Evolutionary conservation across 2,888 invertebrate genomes (phyloP).

Genomic region (Anticlea derivata): DNA sequence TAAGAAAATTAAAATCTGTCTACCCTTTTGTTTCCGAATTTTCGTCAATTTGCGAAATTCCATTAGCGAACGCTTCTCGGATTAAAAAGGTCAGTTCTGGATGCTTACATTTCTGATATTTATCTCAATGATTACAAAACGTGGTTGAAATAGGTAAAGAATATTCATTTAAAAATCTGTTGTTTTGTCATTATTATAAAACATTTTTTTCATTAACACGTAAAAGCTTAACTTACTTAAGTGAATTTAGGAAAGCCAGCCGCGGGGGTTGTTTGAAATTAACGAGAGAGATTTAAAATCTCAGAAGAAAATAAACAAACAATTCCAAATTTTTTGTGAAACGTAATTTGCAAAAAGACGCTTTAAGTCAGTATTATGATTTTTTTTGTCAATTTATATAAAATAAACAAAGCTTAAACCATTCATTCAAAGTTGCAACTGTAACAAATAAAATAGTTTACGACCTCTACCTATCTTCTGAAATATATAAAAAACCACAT

Average conservation of each 20-base stretch:
- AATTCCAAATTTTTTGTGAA: slow-evolving; percentile 23
- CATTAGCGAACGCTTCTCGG: slow-evolving; percentile 21
- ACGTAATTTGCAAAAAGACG: slow-evolving; percentile 21
- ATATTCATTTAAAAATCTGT: slow-evolving; percentile 48
- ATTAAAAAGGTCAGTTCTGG: slow-evolving; percentile 15
- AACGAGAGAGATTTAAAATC: slow-evolving; percentile 55
- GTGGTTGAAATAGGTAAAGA: slow-evolving; percentile 40
- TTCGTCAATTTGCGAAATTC: slow-evolving; percentile 22
- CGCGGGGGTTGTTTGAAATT: slow-evolving; percentile 58
- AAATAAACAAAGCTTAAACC: background rate
- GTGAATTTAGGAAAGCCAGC: slow-evolving; percentile 59
- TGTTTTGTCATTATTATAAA: slow-evolving; percentile 58
- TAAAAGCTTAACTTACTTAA: slow-evolving; percentile 54
- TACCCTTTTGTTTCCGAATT: slow-evolving; percentile 22
- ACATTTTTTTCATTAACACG: slow-evolving; percentile 61
- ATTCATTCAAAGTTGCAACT: slow-evolving; percentile 7
- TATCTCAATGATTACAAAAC: slow-evolving; percentile 21
- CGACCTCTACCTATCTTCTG: slow-evolving; percentile 50
- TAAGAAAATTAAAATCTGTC: slow-evolving; percentile 22
- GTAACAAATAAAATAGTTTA: slow-evolving; percentile 27
- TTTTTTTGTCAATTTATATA: too few relatives aligned
- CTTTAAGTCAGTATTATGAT: background rate
- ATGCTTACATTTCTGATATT: slow-evolving; percentile 16
- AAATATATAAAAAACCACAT: slow-evolving; percentile 68
- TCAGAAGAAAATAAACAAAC: slow-evolving; percentile 42